phyloP scores from a whole-genome alignment of 2,113 vertebrate genomes.

The Sclerurus mexicanus region DNA sequence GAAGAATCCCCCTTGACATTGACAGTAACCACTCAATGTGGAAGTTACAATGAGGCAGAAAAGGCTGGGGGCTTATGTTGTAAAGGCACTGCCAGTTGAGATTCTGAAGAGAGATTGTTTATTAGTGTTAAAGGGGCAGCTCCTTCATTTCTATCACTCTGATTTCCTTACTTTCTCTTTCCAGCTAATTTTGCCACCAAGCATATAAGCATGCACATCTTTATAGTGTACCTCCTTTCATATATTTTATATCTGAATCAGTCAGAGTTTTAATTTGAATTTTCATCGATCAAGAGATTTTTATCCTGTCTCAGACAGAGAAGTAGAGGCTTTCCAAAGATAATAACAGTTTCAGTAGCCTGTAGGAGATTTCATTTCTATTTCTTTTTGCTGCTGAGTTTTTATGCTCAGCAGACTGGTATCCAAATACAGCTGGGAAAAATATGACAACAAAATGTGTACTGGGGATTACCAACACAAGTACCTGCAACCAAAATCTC shows the following conservation, averaged over 20 bases:
- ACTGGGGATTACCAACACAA: not conserved
- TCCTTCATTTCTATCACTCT: not conserved
- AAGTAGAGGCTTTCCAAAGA: not conserved
- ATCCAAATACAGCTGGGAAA: not conserved
- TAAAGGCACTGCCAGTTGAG: not conserved
- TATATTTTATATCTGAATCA: not conserved
- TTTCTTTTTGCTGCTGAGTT: not conserved
- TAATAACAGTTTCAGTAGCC: not conserved
- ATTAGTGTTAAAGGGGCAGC: not conserved
- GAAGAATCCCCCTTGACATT: not conserved
- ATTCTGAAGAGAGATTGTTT: not conserved
- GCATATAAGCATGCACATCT: not conserved
- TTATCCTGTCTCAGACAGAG: not conserved
- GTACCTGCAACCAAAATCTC: not conserved
- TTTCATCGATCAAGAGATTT: not conserved
- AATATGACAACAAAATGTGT: not conserved
- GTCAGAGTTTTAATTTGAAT: not conserved
- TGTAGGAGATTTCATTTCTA: not conserved
- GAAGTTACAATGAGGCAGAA: not conserved
- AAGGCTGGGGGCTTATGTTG: not conserved
- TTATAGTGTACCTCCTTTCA: not conserved
- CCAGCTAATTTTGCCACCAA: not conserved
- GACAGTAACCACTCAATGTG: not conserved
- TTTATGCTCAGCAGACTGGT: not conserved
- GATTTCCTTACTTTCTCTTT: not conserved